Evolutionary conservation across 2,113 vertebrate genomes (phyloP).

Genomic region (Ornithorhynchus anatinus): DNA sequence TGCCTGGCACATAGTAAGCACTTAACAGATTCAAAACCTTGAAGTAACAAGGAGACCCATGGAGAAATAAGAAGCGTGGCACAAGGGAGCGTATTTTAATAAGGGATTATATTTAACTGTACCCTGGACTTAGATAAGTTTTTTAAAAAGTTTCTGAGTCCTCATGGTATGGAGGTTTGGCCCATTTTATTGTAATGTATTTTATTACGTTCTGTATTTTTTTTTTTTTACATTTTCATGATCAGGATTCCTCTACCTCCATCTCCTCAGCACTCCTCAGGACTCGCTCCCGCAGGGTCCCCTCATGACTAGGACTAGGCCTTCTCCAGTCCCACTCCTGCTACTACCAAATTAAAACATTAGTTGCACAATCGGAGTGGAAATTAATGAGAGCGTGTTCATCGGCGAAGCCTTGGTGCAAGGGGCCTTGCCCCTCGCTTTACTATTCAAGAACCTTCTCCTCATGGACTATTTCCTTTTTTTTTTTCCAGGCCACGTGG

Average conservation of each 20-base stretch:
- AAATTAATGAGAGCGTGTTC: neutral
- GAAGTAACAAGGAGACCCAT: too few relatives aligned
- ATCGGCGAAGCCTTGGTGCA: neutral
- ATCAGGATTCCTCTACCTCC: neutral
- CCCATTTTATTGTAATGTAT: too few relatives aligned
- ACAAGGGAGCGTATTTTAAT: too few relatives aligned
- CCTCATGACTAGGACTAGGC: neutral
- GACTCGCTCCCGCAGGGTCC: too few relatives aligned
- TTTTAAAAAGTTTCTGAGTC: too few relatives aligned
- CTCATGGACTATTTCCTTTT: neutral
- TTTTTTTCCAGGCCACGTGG: constrained; percentile 6
- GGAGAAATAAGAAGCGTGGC: too few relatives aligned
- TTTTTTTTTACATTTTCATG: neutral
- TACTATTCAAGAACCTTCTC: neutral
- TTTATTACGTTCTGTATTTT: neutral
- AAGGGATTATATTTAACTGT: too few relatives aligned
- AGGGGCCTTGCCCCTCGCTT: constrained; percentile 9
- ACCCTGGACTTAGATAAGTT: too few relatives aligned
- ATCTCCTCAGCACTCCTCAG: neutral
- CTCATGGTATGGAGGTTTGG: too few relatives aligned
- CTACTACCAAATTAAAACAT: neutral
- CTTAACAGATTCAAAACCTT: too few relatives aligned
- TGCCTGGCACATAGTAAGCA: too few relatives aligned
- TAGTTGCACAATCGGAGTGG: constrained; percentile 5
- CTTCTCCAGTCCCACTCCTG: neutral